Evolutionary conservation across 2,797 vertebrate genomes (phyloP).

Genomic region (Arctocebus calabarensis): DNA sequence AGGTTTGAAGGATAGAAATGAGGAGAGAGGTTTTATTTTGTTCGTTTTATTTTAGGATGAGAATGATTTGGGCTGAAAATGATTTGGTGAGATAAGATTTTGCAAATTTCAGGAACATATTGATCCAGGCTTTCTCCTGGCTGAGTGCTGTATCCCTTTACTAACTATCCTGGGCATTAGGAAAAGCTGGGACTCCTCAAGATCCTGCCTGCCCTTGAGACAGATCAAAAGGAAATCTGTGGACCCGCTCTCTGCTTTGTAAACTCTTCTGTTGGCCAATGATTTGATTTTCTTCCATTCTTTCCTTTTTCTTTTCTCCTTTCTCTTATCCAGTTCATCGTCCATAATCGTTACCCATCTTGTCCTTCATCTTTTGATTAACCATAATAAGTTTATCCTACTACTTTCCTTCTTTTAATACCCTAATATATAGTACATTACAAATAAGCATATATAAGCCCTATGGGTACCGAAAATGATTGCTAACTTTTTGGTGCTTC

Average conservation of each 20-base stretch:
- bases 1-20: slow-evolving; percentile 3
- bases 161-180: not conserved
- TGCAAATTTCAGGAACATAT: not conserved
- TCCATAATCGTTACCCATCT: not conserved
- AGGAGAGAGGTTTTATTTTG: slow-evolving; percentile 29
- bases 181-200: not conserved
- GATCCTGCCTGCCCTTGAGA: not conserved
- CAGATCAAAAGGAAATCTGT: not conserved
- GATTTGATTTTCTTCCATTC: not conserved
- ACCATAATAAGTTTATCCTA: not conserved
- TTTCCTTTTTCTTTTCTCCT: not conserved
- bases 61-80: slow-evolving; percentile 1
- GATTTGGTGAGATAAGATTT: slow-evolving; percentile 1
- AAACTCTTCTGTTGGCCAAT: not conserved
- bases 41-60: slow-evolving; percentile 2
- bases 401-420: slow-evolving; percentile 36
- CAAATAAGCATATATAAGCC: not conserved
- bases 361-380: slow-evolving; percentile 31
- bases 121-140: not conserved
- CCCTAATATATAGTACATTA: not conserved
- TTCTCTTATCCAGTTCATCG: not conserved
- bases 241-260: not conserved
- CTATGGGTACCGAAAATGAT: not conserved
- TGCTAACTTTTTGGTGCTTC: not conserved
- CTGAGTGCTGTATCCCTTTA: not conserved